Evolutionary conservation across 1,140 invertebrate genomes (phyloP).

Genomic region (Caenorhabditis inopinata): DNA sequence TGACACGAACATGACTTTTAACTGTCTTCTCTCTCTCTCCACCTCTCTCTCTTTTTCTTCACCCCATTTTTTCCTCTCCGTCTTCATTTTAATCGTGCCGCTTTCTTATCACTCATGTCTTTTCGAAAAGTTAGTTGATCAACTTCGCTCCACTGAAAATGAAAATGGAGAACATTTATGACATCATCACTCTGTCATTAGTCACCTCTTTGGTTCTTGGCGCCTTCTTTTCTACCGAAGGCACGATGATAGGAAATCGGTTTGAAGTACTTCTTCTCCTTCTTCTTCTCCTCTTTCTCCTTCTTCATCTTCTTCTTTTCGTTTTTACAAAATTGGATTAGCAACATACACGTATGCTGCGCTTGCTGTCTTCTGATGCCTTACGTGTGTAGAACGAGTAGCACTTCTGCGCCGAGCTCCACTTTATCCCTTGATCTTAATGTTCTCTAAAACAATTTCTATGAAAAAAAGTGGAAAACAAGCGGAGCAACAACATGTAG

Average conservation of each 20-base stretch:
- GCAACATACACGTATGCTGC: constrained; percentile 10
- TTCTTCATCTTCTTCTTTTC: no score
- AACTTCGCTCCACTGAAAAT: neutral
- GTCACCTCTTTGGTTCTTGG: constrained; percentile 21
- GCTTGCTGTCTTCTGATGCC: no score
- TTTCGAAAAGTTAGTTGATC: constrained; percentile 3
- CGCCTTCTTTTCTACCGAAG: neutral
- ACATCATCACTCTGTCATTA: neutral
- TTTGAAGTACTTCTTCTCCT: constrained; percentile 10
- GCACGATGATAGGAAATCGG: constrained; percentile 10
- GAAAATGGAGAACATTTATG: neutral
- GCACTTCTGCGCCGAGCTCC: no score
- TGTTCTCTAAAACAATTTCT: neutral
- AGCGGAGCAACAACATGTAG: neutral
- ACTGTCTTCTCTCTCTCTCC: neutral
- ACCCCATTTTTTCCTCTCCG: neutral
- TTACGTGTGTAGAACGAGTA: no score
- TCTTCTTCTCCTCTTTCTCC: no score
- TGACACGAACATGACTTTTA: constrained; percentile 25
- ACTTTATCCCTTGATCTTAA: neutral
- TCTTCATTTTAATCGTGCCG: no score
- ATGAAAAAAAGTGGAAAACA: neutral
- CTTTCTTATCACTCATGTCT: neutral
- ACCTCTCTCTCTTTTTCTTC: neutral
- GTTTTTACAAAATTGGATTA: constrained; percentile 18